Base-by-base conservation (phyloP, 2,888 invertebrate species). In the Chloroclysta siterata region DNA sequence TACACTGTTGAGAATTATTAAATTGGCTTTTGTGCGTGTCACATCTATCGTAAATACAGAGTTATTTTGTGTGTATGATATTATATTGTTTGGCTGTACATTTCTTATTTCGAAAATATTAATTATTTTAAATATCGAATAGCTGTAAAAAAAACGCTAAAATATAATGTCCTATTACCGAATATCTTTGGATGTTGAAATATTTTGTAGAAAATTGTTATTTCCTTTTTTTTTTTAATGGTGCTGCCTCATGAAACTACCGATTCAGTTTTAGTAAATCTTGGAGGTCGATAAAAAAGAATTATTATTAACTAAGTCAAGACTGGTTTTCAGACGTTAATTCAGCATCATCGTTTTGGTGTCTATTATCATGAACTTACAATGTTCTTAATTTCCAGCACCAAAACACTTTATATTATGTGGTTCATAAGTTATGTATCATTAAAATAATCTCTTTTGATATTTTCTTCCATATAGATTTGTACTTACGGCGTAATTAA, bases 61-160 rank as follows among this genome's bases (percentile, higher is more conserved):
- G 53, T 48, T 58, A 65, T 61, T 59, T 61, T 58, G 22, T 57
- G 22, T 54, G 15, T 48, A 62, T 58, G 53, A 62, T 15, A 53
- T 55, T 47, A 29, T 62, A 61, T 55, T 56, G 53, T 58, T 63
- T 59, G 65, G 68, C 59, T 70, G 67, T 64, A 68, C 44, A 71
- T 69, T 66, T 69, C 52, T 60, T 65, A 52, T 63, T 42, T 50
- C 5, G 7, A 50, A 42, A 60, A 42, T 10, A 46, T 15, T 22
- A 51, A 57, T 58, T 60, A 53, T 66, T 64, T 22, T 17, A 53
- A 59, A 54, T 63, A 60, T 58, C 36, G 41, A 56, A 17, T 46
- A 46, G 17, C 46, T 46, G 2, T 11, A 44, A 15, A n/a, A 44
- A 39, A 39, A 11, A 17, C 44, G 44, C 44, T 44, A 17, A 17